These are phyloP conservation scores for Listronotus oregonensis DNA, from an alignment of 1,140 invertebrate genomes.

Conservation along the genomic window DNA sequence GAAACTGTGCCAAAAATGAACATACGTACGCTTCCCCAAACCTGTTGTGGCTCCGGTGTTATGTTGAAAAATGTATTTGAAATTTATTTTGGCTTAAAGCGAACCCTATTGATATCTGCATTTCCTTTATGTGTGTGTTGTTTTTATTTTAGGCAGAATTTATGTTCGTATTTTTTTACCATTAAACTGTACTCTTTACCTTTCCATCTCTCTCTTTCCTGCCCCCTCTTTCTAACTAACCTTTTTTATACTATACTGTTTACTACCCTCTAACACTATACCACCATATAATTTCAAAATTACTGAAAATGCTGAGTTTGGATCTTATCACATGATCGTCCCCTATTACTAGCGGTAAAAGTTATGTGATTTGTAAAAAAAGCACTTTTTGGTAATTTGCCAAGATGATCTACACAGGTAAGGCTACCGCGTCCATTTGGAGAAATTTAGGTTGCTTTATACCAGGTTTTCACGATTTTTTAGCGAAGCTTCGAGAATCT, in stretches of 20 bases:
- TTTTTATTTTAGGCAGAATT: not conserved
- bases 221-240: not conserved
- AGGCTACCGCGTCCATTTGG: too few species aligned
- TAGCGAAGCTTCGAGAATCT: too few species aligned
- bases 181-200: not conserved
- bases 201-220: not conserved
- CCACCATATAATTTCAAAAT: not conserved
- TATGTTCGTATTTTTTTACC: too few species aligned
- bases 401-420: too few species aligned
- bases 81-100: constrained; percentile 8
- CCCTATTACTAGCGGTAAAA: too few species aligned
- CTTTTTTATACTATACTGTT: constrained; percentile 17
- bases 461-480: too few species aligned
- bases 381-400: too few species aligned
- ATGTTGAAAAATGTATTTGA: too few species aligned
- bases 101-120: not conserved
- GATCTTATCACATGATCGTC: too few species aligned
- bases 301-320: too few species aligned
- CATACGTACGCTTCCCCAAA: not conserved
- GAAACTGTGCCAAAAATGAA: not conserved
- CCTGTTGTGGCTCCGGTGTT: not conserved
- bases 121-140: constrained; percentile 1
- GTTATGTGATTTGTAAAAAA: too few species aligned
- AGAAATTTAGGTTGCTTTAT: too few species aligned
- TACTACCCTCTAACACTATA: constrained; percentile 13